phyloP scores from a whole-genome alignment of 2,113 vertebrate species.

The Neomonachus schauinslandi region DNA sequence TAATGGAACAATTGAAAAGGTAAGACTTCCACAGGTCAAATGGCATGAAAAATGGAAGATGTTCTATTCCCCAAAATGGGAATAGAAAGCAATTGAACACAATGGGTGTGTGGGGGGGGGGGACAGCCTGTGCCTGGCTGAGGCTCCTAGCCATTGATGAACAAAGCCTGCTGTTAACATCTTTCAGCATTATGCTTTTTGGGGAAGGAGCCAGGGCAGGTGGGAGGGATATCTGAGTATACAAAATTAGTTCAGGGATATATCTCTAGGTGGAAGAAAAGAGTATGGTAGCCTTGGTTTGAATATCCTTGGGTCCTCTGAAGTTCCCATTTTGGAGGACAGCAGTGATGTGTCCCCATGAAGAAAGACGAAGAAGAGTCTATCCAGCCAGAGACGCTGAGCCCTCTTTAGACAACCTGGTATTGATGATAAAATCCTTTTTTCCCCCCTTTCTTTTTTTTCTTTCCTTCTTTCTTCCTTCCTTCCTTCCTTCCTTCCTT shows the following conservation, averaged over 20 bases:
- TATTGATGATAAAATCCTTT: not conserved
- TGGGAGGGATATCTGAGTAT: not conserved
- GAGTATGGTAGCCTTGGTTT: not conserved
- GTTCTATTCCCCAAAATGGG: too few relatives aligned
- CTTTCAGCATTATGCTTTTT: not conserved
- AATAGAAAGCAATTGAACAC: not conserved
- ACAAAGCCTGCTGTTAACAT: not conserved
- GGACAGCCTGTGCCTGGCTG: not conserved
- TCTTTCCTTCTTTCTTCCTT: not conserved
- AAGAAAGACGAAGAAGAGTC: not conserved
- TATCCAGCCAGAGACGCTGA: not conserved
- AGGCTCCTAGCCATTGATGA: not conserved
- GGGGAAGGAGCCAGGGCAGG: not conserved
- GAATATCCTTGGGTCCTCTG: not conserved
- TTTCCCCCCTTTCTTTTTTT: not conserved
- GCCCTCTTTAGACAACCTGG: not conserved
- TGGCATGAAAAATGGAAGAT: not conserved
- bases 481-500: not conserved
- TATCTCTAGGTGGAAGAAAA: not conserved
- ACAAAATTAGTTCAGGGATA: not conserved
- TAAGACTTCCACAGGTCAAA: not conserved
- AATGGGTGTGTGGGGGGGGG: rapidly evolving
- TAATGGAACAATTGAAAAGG: not conserved
- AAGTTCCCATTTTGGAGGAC: not conserved
- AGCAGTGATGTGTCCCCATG: not conserved